phyloP scores from a whole-genome alignment of 2,797 vertebrate genomes.

The Enteromius treurensis region DNA sequence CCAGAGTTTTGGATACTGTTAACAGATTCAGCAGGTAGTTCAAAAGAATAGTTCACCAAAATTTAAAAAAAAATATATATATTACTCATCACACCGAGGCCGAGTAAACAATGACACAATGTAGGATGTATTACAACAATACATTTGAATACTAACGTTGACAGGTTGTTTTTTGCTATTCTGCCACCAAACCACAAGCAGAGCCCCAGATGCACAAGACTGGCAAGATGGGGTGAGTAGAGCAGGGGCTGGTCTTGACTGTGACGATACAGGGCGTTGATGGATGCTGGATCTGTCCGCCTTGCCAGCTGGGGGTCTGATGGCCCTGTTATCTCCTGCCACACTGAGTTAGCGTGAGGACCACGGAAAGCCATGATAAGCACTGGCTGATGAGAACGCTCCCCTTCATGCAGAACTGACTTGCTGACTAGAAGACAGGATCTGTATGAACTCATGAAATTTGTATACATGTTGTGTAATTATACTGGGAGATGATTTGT shows the following conservation, averaged over 20 bases:
- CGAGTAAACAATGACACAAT: not conserved
- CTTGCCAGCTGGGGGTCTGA: slow-evolving; percentile 59
- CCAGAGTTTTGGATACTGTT: slow-evolving; percentile 13
- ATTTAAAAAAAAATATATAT: too few species aligned
- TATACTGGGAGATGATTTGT: slow-evolving; percentile 35
- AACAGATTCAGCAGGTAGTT: not conserved
- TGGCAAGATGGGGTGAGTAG: slow-evolving; percentile 54
- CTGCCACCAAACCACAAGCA: slow-evolving; percentile 81
- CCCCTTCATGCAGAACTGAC: slow-evolving; percentile 45
- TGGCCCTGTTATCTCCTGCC: slow-evolving; percentile 65
- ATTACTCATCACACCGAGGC: not conserved
- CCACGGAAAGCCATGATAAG: slow-evolving; percentile 72
- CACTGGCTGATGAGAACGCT: slow-evolving; percentile 53
- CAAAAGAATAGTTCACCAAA: not conserved
- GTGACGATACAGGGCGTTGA: slow-evolving; percentile 51
- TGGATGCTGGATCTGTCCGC: slow-evolving; percentile 48
- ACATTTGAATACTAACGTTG: slow-evolving; percentile 1
- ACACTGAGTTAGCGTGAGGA: slow-evolving; percentile 59
- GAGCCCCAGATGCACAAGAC: slow-evolving; percentile 68
- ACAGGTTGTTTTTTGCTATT: slow-evolving; percentile 31
- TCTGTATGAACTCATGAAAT: slow-evolving; percentile 2
- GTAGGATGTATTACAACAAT: not conserved
- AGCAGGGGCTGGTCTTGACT: slow-evolving; percentile 54
- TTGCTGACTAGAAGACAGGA: slow-evolving; percentile 63
- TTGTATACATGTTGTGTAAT: slow-evolving; percentile 6